Percentiles rank a stretch among this genome's conserved stretches.
phyloP scores from a whole-genome alignment of 2,888 invertebrate genomes.

The Hyles lineata region DNA sequence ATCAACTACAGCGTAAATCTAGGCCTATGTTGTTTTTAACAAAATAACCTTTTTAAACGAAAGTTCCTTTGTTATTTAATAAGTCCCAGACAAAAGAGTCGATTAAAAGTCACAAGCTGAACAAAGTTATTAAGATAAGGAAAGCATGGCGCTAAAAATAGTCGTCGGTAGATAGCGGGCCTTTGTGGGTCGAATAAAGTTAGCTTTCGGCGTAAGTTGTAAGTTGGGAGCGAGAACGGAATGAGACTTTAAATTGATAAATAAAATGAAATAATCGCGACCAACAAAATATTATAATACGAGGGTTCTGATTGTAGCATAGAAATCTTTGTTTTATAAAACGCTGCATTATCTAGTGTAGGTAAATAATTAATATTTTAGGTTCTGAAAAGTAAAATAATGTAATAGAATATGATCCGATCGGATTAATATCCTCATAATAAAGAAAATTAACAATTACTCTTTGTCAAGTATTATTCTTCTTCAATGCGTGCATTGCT shows the following conservation, averaged over 20 bases:
- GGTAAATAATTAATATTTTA: too few relatives aligned
- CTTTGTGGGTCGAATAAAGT: conserved; percentile 59
- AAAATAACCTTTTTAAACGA: conserved; percentile 27
- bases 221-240: conserved; percentile 39
- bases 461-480: too few relatives aligned
- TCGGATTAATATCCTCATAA: too few relatives aligned
- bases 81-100: conserved; percentile 48
- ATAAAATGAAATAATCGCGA: neutral
- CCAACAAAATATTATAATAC: too few relatives aligned
- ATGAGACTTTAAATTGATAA: neutral
- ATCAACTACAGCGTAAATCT: neutral
- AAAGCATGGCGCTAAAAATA: conserved; percentile 58
- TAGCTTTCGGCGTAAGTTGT: conserved; percentile 45
- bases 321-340: too few relatives aligned
- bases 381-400: too few relatives aligned
- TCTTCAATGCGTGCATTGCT: too few relatives aligned
- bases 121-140: conserved; percentile 64
- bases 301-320: too few relatives aligned
- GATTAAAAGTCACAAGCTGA: conserved; percentile 61
- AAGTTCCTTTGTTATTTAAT: conserved; percentile 33
- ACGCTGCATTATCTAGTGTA: too few relatives aligned
- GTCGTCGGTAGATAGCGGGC: conserved; percentile 53
- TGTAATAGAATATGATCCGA: too few relatives aligned
- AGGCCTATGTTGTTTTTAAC: conserved; percentile 7
- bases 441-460: too few relatives aligned